Conservation (phyloP, 1,140 invertebrate genomes). For the Pararge aegeria region DNA sequence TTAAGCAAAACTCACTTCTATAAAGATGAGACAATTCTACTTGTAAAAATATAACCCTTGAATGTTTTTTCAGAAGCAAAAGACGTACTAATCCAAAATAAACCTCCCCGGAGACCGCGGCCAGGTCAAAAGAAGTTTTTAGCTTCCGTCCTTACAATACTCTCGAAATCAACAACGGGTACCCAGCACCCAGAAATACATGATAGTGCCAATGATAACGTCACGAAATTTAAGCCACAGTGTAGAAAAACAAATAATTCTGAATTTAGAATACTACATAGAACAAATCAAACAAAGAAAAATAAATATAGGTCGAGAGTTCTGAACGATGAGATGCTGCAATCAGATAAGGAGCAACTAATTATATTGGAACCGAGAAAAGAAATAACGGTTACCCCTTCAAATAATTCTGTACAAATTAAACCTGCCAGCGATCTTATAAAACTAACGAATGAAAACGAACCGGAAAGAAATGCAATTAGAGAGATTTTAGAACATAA, state of each 20-base stretch:
- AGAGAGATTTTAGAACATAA: conserved; percentile 22
- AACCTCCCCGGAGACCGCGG: conserved; percentile 32
- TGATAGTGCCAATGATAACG: conserved; percentile 2
- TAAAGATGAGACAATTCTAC: no score
- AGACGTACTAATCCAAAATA: conserved; percentile 12
- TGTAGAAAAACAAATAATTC: conserved; percentile 5
- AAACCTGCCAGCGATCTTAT: background rate
- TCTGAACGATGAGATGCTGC: conserved; percentile 32
- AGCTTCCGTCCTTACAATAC: conserved; percentile 41
- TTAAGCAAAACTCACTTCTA: no score
- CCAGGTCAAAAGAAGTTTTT: conserved; percentile 41
- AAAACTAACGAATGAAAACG: conserved; percentile 9
- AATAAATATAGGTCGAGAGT: conserved; percentile 41
- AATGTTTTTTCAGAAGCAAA: conserved; percentile 22
- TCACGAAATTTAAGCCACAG: conserved; percentile 8
- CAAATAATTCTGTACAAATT: conserved; percentile 33
- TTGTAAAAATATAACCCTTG: no score
- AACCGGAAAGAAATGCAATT: conserved; percentile 13
- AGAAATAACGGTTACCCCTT: conserved; percentile 41
- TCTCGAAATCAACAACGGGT: conserved; percentile 49
- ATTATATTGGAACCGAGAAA: conserved; percentile 45
- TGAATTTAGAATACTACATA: background rate
- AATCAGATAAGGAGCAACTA: conserved; percentile 28
- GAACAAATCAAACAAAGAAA: conserved; percentile 18
- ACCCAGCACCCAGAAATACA: conserved; percentile 45